Conservation (phyloP, 2,113 vertebrate genomes). For the Colossoma macropomum region DNA sequence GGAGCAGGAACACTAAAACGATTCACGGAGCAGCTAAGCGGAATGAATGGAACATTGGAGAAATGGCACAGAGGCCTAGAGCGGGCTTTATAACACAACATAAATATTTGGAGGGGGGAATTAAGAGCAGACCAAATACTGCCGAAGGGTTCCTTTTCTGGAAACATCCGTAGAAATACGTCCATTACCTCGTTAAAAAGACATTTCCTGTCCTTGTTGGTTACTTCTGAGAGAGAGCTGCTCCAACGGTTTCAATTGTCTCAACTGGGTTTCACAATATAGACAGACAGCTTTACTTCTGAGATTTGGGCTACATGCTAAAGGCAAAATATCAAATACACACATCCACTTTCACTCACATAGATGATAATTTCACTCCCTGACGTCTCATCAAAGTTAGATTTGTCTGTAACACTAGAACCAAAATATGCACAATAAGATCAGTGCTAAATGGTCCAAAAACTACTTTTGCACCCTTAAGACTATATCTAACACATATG, state of each 20-base stretch:
- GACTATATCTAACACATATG: neutral
- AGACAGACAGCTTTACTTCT: neutral
- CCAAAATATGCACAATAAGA: neutral
- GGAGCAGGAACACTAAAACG: neutral
- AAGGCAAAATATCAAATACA: neutral
- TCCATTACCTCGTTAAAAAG: conserved; percentile 48
- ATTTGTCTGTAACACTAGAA: neutral
- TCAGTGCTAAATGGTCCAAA: neutral
- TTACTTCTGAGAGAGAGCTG: neutral
- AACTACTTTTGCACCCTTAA: conserved; percentile 15
- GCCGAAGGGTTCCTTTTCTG: conserved; percentile 39
- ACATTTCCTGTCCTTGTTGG: conserved; percentile 40
- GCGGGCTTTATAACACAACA: conserved; percentile 34
- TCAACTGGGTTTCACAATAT: neutral
- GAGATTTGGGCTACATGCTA: neutral
- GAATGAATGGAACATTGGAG: conserved; percentile 33
- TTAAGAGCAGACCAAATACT: conserved; percentile 42
- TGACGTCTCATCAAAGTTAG: conserved; percentile 7
- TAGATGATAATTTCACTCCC: neutral
- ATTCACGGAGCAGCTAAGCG: neutral
- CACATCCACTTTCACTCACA: neutral
- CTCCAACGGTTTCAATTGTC: neutral
- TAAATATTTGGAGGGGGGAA: conserved; percentile 53
- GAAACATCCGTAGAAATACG: conserved; percentile 23
- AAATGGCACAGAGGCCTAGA: conserved; percentile 13